Conservation (phyloP, 2,797 vertebrate genomes). For the Tragelaphus oryx region DNA sequence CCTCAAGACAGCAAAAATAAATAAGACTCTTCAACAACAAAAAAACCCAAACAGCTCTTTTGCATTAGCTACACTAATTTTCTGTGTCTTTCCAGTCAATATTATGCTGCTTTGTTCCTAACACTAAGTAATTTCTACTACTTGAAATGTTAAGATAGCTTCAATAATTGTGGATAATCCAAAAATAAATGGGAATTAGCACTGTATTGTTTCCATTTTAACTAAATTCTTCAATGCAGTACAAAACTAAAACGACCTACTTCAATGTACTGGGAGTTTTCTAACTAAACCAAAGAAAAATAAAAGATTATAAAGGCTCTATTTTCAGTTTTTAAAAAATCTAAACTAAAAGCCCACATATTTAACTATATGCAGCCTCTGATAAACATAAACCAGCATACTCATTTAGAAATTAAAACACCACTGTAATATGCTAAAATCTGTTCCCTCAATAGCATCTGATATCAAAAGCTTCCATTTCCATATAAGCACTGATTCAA, state of each 20-base stretch:
- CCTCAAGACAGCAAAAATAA: no score
- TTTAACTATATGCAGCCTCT: neutral
- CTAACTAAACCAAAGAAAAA: conserved; percentile 37
- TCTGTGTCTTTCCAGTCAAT: conserved; percentile 33
- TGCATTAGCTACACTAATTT: conserved; percentile 29
- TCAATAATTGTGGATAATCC: conserved; percentile 13
- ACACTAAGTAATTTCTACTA: conserved; percentile 34
- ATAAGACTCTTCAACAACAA: no score
- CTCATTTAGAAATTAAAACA: conserved; percentile 23
- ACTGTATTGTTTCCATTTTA: conserved; percentile 21
- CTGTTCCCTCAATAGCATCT: neutral
- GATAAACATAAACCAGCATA: neutral
- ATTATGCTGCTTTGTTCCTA: conserved; percentile 48
- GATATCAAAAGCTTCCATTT: neutral
- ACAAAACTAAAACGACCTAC: conserved; percentile 25
- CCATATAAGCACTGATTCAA: neutral
- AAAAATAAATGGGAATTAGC: conserved; percentile 30
- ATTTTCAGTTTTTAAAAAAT: neutral
- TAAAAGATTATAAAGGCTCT: conserved; percentile 1
- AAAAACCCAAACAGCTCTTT: neutral
- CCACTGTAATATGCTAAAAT: conserved; percentile 20
- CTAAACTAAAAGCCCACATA: neutral
- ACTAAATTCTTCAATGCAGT: conserved; percentile 7
- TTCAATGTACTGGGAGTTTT: neutral
- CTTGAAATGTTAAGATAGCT: conserved; percentile 39